A percentile compares a stretch with the other conserved stretches of the same genome.
Evolutionary conservation across 1,140 invertebrate species (phyloP).

Genomic region (Centruroides sculpturatus): DNA sequence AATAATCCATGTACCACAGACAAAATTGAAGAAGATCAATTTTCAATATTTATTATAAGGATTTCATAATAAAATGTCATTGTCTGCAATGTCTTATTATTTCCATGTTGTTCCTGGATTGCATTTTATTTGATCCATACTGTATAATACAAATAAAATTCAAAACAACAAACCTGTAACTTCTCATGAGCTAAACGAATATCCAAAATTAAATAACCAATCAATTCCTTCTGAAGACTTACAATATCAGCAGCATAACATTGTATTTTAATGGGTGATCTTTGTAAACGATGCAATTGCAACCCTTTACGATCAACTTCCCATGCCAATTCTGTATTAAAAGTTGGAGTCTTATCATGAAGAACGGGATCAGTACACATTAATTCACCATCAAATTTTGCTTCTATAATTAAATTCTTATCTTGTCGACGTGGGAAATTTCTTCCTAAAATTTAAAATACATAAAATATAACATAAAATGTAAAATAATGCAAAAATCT

Average conservation of each 20-base stretch:
- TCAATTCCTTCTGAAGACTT: slow-evolving; percentile 26
- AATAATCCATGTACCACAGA: no score
- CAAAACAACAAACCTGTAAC: slow-evolving; percentile 21
- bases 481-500: no score
- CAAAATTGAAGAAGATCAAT: no score
- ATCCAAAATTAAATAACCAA: slow-evolving; percentile 37
- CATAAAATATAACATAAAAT: background rate
- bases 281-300: slow-evolving; percentile 32
- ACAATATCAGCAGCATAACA: slow-evolving; percentile 29
- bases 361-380: slow-evolving; percentile 33
- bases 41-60: no score
- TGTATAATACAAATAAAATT: background rate
- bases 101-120: no score
- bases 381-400: slow-evolving; percentile 35
- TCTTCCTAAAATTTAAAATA: slow-evolving; percentile 22
- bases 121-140: no score
- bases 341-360: slow-evolving; percentile 28
- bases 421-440: slow-evolving; percentile 30
- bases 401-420: slow-evolving; percentile 30
- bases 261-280: slow-evolving; percentile 33
- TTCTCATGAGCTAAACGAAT: slow-evolving; percentile 28
- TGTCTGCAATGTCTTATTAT: no score
- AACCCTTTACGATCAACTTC: slow-evolving; percentile 34
- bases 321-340: slow-evolving; percentile 37
- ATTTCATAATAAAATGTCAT: no score